phyloP scores from a whole-genome alignment of 2,797 vertebrate species.

The Hylomyscus alleni region DNA sequence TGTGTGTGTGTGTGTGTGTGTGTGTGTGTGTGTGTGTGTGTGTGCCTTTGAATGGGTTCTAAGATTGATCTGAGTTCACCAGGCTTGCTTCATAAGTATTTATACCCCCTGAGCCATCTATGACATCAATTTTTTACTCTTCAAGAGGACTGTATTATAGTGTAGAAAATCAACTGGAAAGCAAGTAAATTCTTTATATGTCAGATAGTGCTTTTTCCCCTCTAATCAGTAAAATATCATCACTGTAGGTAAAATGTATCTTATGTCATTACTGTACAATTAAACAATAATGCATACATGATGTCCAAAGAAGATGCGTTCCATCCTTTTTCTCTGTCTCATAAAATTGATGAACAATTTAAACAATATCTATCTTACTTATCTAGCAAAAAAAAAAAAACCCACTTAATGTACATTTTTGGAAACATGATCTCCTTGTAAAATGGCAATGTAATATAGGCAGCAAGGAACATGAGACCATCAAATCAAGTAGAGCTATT shows the following conservation, averaged over 20 bases:
- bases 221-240: constrained; percentile 15
- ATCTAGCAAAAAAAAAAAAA: not conserved
- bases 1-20: not conserved
- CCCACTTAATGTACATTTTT: not conserved
- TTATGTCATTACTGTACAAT: constrained; percentile 4
- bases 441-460: constrained; percentile 14
- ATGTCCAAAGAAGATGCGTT: not conserved
- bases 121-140: not conserved
- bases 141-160: not conserved
- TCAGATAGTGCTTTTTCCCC: not conserved
- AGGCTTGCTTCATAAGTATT: not conserved
- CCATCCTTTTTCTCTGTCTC: not conserved
- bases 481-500: not conserved
- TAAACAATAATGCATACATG: constrained; percentile 1
- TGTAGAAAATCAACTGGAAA: constrained; percentile 11
- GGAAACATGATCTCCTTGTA: constrained; percentile 24
- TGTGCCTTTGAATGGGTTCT: not conserved
- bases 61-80: not conserved
- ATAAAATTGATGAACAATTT: constrained; percentile 35
- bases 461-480: not conserved
- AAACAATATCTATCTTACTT: not conserved
- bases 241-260: not conserved
- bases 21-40: not conserved
- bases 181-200: constrained; percentile 31
- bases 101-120: not conserved